Evolutionary conservation across 1,140 invertebrate species (phyloP), one percentile per base, ranked within the genome.

Genomic region (Oscheius sp.): DNA sequence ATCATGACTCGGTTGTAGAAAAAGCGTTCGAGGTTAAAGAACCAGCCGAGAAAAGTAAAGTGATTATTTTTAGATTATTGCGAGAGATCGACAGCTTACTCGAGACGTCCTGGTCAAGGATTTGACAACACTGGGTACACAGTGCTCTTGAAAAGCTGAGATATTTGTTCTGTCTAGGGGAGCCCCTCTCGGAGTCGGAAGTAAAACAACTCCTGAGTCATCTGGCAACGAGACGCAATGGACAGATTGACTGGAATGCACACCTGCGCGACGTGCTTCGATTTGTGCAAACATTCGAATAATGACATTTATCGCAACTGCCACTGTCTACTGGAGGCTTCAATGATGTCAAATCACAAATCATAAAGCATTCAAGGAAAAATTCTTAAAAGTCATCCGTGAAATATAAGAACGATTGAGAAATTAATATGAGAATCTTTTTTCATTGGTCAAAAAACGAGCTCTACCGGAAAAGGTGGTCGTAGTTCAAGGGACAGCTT

Each of bases 171-270:
- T 55, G 15, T 55, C 7, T 26, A 55, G 67, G 67, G 13, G 67
- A 68, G 23, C 67, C 67, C 13, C 15, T 68, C 32, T 38, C 67
- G 36, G 23, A 49, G 2, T 55, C 52, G 36, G 67, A 68, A 68
- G 49, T 68, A 15, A 68, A 68, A 31, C 67, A 68, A n/a, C 55
- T 68, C n/a, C 28, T 68, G 45, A 68, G 55, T 59, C 67, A 68
- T 59, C 34, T 68, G 2, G 35, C 49, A 13, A 49, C 45, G 4
- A 32, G 35, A 7, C 34, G n/a, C 18, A 68, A 68, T 31, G 67
- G 49, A 38, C 49, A 68, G 28, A 49, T 68, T n/a, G 67, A 68
- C 28, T 68, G 67, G 49, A 55, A 58, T 13, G 31, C 67, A 1
- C 61, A 68, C 23, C 34, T 68, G 2, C 58, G 61, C 18, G 67